These are phyloP conservation scores for Spodoptera frugiperda DNA, from an alignment of 1,140 invertebrate genomes.

Conservation along the genomic window DNA sequence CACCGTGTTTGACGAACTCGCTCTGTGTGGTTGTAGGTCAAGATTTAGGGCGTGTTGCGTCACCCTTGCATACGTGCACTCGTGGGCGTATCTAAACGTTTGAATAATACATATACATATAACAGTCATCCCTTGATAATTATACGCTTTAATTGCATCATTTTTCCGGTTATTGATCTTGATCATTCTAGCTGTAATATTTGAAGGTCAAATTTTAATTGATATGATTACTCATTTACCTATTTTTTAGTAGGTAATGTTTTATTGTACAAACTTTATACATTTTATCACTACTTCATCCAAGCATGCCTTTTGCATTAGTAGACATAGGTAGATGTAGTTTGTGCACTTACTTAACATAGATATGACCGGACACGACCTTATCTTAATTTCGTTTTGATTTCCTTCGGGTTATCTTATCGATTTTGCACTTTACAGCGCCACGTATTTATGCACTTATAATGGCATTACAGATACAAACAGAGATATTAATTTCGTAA, in stretches of 20 bases:
- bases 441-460: background rate
- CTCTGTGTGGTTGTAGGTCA: background rate
- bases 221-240: too few species aligned
- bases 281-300: background rate
- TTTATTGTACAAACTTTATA: background rate
- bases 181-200: too few species aligned
- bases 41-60: conserved; percentile 27
- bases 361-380: conserved; percentile 19
- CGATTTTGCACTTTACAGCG: conserved; percentile 8
- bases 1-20: background rate
- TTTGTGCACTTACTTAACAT: conserved; percentile 1
- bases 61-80: conserved; percentile 4
- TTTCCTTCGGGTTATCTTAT: conserved; percentile 30
- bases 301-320: background rate
- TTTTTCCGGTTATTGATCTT: background rate
- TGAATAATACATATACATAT: background rate
- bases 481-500: background rate
- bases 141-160: background rate
- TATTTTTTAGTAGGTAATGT: background rate
- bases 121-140: background rate
- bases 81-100: background rate
- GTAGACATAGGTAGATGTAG: background rate
- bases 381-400: conserved; percentile 33
- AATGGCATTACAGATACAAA: conserved; percentile 1
- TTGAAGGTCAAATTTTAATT: too few species aligned